Evolutionary conservation across 2,888 invertebrate species (phyloP).

Genomic region (Argyra leucocephala): DNA sequence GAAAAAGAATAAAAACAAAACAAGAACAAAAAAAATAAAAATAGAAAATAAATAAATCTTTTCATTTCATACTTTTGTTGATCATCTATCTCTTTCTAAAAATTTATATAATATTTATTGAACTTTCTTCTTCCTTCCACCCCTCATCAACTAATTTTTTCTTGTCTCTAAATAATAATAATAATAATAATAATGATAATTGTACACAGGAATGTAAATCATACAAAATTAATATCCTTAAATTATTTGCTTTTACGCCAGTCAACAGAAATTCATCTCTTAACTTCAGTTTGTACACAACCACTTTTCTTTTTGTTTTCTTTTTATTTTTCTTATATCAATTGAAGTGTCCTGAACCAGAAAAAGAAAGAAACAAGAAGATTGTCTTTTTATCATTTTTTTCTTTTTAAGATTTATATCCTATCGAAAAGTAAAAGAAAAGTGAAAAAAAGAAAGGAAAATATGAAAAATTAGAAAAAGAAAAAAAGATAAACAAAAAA

Average conservation of each 20-base stretch:
- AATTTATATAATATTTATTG: no score
- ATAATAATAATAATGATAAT: neutral
- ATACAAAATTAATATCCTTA: conserved; percentile 6
- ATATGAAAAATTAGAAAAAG: neutral
- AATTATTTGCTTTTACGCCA: conserved; percentile 6
- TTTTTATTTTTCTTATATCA: no score
- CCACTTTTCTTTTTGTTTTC: no score
- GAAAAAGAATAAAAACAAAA: no score
- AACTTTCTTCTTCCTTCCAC: no score
- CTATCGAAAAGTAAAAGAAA: neutral
- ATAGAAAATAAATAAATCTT: no score
- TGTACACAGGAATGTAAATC: conserved; percentile 3
- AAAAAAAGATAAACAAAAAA: no score
- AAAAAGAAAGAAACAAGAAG: neutral
- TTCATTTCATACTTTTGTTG: no score
- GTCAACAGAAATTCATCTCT: neutral
- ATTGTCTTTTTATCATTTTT: neutral
- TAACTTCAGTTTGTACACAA: no score
- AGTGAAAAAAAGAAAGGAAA: neutral
- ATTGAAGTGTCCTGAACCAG: conserved; percentile 6
- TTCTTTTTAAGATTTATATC: neutral
- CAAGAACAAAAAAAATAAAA: no score
- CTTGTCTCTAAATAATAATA: neutral
- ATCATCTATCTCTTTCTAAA: no score
- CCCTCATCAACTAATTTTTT: no score